Percentiles rank a stretch among this genome's conserved stretches.
Conservation (phyloP, 2,113 vertebrate species). For the Vombatus ursinus region DNA sequence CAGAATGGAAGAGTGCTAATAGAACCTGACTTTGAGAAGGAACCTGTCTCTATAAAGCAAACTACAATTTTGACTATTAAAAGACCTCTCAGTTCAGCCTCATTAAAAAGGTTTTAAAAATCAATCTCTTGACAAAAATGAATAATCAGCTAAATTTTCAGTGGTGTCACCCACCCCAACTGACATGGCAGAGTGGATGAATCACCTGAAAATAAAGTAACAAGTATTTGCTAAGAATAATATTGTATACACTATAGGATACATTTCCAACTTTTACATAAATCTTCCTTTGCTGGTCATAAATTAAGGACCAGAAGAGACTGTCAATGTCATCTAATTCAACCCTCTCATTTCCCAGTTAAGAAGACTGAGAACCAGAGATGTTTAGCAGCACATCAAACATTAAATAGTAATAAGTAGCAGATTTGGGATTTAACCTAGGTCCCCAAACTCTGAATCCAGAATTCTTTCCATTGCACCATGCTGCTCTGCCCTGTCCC, state of each 20-base stretch:
- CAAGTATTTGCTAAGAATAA: not conserved
- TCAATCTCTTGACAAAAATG: not conserved
- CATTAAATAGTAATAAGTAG: too few species aligned
- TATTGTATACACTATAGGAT: not conserved
- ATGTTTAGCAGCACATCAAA: too few species aligned
- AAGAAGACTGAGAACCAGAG: too few species aligned
- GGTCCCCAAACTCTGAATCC: too few species aligned
- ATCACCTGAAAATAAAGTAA: not conserved
- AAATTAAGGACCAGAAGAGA: too few species aligned
- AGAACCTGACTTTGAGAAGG: not conserved
- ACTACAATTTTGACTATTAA: not conserved
- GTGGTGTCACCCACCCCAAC: not conserved
- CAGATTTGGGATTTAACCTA: too few species aligned
- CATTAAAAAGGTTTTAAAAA: conserved; percentile 9
- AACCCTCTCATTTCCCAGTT: too few species aligned
- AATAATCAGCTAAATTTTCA: not conserved
- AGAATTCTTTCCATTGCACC: too few species aligned
- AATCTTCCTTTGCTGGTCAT: too few species aligned
- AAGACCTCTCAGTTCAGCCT: not conserved
- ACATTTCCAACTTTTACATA: not conserved
- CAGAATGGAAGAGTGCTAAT: not conserved
- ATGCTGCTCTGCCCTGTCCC: not conserved
- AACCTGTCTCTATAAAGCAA: not conserved
- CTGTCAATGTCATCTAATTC: too few species aligned
- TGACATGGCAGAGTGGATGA: not conserved